These are phyloP conservation scores for Pyrocephalus nanus DNA, from an alignment of 2,797 vertebrate genomes.

Conservation along the genomic window DNA sequence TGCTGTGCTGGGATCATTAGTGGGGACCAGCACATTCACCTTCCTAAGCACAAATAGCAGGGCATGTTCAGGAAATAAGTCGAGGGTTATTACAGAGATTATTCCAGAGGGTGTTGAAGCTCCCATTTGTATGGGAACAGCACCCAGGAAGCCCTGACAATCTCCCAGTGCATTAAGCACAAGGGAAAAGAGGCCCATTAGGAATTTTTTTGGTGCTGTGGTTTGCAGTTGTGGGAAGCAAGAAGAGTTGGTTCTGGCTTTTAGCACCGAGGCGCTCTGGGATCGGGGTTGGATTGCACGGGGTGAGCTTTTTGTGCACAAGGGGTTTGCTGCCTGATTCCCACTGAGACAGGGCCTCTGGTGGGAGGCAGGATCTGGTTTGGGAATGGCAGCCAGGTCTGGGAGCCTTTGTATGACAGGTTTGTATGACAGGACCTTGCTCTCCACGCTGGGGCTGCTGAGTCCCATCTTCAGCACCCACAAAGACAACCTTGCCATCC, in stretches of 20 bases:
- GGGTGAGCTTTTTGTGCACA: accelerated
- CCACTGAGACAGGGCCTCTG: accelerated
- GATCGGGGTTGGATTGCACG: accelerated
- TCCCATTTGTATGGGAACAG: background rate
- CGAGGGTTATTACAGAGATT: background rate
- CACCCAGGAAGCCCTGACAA: background rate
- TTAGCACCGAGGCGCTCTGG: accelerated
- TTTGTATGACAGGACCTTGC: accelerated
- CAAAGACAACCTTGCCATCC: accelerated
- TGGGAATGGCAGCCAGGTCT: background rate
- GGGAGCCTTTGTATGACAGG: background rate
- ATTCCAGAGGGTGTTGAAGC: background rate
- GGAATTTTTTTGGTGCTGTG: background rate
- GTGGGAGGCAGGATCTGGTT: background rate
- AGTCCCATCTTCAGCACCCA: background rate
- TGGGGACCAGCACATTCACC: background rate
- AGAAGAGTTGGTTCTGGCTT: no score
- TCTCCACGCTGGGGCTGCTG: background rate
- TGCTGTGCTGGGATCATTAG: background rate
- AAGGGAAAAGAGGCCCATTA: background rate
- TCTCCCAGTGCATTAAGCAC: background rate
- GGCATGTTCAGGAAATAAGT: background rate
- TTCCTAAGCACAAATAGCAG: background rate
- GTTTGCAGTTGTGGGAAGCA: accelerated
- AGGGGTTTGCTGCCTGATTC: background rate